These are phyloP conservation scores for Resseliella maxima DNA, from an alignment of 2,888 invertebrate species.

Conservation along the genomic window DNA sequence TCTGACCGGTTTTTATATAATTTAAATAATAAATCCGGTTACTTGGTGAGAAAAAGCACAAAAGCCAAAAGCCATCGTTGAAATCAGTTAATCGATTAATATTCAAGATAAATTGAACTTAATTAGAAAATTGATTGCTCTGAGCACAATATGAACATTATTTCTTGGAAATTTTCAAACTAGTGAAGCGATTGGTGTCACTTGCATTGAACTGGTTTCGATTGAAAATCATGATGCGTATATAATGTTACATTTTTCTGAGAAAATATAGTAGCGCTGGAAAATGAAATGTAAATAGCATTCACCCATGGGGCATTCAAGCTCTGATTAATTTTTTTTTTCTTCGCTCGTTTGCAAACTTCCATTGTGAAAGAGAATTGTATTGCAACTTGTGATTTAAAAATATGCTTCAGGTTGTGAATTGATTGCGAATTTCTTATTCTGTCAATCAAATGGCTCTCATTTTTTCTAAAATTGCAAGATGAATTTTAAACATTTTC, in stretches of 20 bases:
- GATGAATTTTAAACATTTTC: too few relatives aligned
- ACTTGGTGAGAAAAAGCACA: too few relatives aligned
- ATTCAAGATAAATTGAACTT: not conserved
- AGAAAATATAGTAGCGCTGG: not conserved
- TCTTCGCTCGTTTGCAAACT: not conserved
- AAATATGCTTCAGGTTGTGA: not conserved
- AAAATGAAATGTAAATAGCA: constrained; percentile 1
- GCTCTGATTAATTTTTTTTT: constrained; percentile 16
- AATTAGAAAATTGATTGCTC: not conserved
- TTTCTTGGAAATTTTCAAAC: too few relatives aligned
- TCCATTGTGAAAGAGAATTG: not conserved
- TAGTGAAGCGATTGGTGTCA: too few relatives aligned
- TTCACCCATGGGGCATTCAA: not conserved
- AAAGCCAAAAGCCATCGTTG: not conserved
- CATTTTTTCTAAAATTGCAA: too few relatives aligned
- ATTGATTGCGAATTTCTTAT: not conserved
- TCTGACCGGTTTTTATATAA: not conserved
- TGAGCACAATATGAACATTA: not conserved
- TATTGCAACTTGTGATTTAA: not conserved
- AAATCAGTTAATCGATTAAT: not conserved
- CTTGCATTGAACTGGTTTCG: too few relatives aligned
- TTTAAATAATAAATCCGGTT: not conserved
- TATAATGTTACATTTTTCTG: too few relatives aligned
- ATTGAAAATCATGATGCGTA: too few relatives aligned
- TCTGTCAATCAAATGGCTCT: too few relatives aligned